Conservation (phyloP, 2,888 invertebrate species). For the Pilophorus perplexus region DNA sequence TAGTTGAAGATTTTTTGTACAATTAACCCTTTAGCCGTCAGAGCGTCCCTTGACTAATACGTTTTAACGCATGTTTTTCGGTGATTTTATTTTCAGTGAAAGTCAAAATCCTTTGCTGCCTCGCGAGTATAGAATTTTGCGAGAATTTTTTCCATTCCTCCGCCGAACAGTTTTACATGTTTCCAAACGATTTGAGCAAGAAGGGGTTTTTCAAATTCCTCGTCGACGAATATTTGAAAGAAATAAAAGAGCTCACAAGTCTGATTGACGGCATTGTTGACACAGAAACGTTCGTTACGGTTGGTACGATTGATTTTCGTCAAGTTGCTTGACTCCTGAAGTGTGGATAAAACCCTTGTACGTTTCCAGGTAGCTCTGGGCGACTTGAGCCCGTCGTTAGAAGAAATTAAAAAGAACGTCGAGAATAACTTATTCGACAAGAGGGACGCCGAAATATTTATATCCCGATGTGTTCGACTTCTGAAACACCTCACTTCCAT, state of each 20-base stretch:
- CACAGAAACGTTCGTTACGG: constrained; percentile 67
- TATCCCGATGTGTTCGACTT: constrained; percentile 22
- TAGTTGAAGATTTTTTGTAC: too few relatives aligned
- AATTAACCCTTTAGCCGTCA: too few relatives aligned
- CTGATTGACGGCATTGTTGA: constrained; percentile 66
- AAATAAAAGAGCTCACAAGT: constrained; percentile 59
- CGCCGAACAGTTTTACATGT: constrained; percentile 54
- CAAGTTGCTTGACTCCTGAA: too few relatives aligned
- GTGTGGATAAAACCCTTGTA: too few relatives aligned
- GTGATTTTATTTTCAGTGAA: constrained; percentile 57
- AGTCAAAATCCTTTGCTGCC: constrained; percentile 61
- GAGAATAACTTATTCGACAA: constrained; percentile 3
- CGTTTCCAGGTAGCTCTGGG: constrained; percentile 16
- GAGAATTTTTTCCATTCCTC: constrained; percentile 67
- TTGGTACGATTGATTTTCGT: constrained; percentile 52
- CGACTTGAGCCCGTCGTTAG: constrained; percentile 9
- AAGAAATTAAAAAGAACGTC: constrained; percentile 18
- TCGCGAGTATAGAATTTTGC: constrained; percentile 66
- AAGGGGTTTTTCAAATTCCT: constrained; percentile 57
- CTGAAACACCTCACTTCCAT: constrained; percentile 19
- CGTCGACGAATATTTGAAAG: constrained; percentile 60
- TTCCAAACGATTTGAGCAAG: constrained; percentile 56
- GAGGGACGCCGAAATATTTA: constrained; percentile 5
- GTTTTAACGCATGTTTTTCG: too few relatives aligned
- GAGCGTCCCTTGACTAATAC: background rate